These are phyloP conservation scores for Phylloscopus trochilus DNA, from an alignment of 2,113 vertebrate species.

Conservation along the genomic window DNA sequence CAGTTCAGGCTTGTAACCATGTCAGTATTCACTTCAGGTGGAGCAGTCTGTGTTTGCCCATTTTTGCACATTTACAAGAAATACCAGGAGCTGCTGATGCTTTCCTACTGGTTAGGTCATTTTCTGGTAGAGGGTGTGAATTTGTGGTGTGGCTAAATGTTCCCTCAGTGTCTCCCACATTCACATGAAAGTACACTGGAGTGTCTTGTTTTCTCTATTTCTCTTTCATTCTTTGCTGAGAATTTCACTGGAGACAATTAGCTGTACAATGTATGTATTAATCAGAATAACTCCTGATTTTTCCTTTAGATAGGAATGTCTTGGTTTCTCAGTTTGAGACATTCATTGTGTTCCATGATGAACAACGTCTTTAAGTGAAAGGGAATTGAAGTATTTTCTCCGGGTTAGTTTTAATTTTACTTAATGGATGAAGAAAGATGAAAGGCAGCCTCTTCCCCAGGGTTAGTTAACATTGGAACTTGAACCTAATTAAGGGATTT, in stretches of 20 bases:
- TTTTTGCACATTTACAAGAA: neutral
- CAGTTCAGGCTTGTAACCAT: neutral
- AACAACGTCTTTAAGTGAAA: neutral
- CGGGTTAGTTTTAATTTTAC: neutral
- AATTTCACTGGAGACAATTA: neutral
- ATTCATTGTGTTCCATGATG: neutral
- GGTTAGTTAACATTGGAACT: neutral
- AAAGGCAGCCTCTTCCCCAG: neutral
- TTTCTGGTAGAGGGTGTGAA: neutral
- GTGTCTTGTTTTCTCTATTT: neutral
- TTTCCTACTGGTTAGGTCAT: neutral
- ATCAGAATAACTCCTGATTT: neutral
- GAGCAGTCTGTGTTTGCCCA: neutral
- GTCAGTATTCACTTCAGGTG: neutral
- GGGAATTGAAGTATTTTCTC: neutral
- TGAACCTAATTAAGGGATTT: neutral
- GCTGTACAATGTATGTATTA: neutral
- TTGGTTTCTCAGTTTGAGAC: neutral
- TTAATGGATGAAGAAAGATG: neutral
- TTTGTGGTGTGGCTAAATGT: neutral
- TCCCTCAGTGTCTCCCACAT: fast-evolving
- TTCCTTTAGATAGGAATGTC: neutral
- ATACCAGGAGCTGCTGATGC: neutral
- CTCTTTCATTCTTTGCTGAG: neutral
- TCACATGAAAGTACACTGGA: neutral